These are phyloP conservation scores for Poecilus cupreus DNA, from an alignment of 2,888 invertebrate genomes.

Conservation along the genomic window DNA sequence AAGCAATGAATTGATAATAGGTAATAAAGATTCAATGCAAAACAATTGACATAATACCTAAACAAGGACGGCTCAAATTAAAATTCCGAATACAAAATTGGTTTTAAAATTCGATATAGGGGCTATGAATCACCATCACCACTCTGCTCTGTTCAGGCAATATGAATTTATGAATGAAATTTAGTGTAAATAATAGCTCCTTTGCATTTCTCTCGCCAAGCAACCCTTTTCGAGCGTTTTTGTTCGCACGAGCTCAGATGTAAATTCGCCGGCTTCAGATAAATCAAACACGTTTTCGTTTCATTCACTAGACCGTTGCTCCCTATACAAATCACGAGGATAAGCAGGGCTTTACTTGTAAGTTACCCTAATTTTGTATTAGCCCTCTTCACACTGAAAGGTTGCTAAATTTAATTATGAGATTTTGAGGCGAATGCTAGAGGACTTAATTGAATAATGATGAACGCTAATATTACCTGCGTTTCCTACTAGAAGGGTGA, in stretches of 20 bases:
- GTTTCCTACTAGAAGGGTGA: neutral
- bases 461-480: neutral
- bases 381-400: constrained; percentile 31
- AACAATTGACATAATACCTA: constrained; percentile 28
- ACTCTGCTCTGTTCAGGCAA: neutral
- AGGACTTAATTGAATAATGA: constrained; percentile 23
- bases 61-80: constrained; percentile 8
- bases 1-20: constrained; percentile 20
- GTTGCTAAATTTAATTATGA: constrained; percentile 32
- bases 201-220: constrained; percentile 32
- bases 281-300: constrained; percentile 45
- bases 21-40: constrained; percentile 20
- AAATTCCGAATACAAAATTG: constrained; percentile 37
- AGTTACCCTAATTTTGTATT: constrained; percentile 40
- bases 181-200: constrained; percentile 51
- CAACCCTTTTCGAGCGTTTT: constrained; percentile 46
- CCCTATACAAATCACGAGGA: constrained; percentile 43
- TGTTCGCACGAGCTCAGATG: constrained; percentile 50
- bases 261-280: constrained; percentile 32
- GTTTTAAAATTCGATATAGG: constrained; percentile 22
- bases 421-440: constrained; percentile 9
- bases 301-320: constrained; percentile 19
- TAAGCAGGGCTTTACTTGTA: constrained; percentile 8
- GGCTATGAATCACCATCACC: constrained; percentile 26
- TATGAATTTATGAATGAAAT: constrained; percentile 58